Percentiles rank a stretch among this genome's conserved stretches.
Conservation (phyloP, 2,888 invertebrate genomes). For the Lepidonotus clava region DNA sequence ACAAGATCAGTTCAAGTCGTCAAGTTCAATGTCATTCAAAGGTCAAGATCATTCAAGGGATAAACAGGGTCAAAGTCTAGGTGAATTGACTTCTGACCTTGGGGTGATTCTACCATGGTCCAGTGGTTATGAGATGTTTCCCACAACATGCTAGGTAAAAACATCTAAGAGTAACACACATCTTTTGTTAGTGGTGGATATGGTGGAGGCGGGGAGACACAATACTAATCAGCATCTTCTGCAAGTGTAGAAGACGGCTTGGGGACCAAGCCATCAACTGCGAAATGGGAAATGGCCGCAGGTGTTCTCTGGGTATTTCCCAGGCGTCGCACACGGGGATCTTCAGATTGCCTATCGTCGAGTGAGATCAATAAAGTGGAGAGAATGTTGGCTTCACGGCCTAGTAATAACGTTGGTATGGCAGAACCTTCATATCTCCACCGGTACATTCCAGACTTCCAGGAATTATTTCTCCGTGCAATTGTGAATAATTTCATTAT, state of each 20-base stretch:
- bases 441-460: neutral
- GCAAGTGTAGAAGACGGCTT: slow-evolving; percentile 1
- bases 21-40: neutral
- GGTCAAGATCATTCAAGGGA: neutral
- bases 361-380: too few species aligned
- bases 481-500: neutral
- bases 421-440: too few species aligned
- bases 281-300: slow-evolving; percentile 1
- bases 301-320: neutral
- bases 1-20: slow-evolving; percentile 1
- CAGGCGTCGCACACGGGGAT: too few species aligned
- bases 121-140: neutral
- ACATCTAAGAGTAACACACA: neutral
- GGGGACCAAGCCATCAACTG: neutral
- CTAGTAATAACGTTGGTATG: too few species aligned
- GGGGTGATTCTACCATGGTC: neutral
- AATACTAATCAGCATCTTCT: neutral
- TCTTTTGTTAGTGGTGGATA: neutral
- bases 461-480: slow-evolving; percentile 13
- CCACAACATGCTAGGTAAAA: slow-evolving; percentile 7
- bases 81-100: neutral
- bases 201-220: neutral
- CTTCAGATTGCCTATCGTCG: too few species aligned
- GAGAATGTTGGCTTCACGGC: too few species aligned
- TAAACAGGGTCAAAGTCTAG: neutral